phyloP scores from a whole-genome alignment of 2,888 invertebrate genomes.

The Linhomoeus sp. region DNA sequence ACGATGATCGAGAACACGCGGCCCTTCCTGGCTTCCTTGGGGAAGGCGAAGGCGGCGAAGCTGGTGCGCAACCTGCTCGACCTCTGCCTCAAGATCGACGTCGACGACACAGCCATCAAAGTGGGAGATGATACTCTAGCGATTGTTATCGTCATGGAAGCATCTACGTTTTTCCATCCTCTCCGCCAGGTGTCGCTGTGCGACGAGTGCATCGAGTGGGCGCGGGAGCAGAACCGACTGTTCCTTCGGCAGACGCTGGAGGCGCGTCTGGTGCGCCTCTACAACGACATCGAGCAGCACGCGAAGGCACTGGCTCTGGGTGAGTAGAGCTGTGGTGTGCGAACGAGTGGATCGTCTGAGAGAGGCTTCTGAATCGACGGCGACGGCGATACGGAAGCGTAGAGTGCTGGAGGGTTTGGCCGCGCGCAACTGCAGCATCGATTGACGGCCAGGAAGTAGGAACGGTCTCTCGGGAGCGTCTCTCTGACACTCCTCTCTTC shows the following conservation, averaged over 20 bases:
- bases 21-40: slow-evolving; percentile 78
- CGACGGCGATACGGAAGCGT: no score
- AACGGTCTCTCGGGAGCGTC: no score
- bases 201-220: slow-evolving; percentile 95
- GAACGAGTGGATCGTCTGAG: no score
- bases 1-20: slow-evolving; percentile 77
- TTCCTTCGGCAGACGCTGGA: slow-evolving; percentile 89
- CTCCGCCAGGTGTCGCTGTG: slow-evolving; percentile 34
- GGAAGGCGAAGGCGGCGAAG: slow-evolving; percentile 98
- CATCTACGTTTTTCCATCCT: no score
- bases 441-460: no score
- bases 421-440: no score
- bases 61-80: slow-evolving; percentile 87
- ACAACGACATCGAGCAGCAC: slow-evolving; percentile 36
- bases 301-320: slow-evolving; percentile 28
- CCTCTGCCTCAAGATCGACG: slow-evolving; percentile 87
- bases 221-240: slow-evolving; percentile 85
- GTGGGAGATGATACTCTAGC: slow-evolving; percentile 5
- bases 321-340: slow-evolving; percentile 15
- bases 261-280: slow-evolving; percentile 76
- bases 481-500: no score
- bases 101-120: slow-evolving; percentile 55
- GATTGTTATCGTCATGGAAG: no score
- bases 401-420: no score
- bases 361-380: background rate